Evolutionary conservation across 2,113 vertebrate genomes (phyloP), one percentile per base, ranked within the genome.

Genomic region (Ploceus nigricollis): DNA sequence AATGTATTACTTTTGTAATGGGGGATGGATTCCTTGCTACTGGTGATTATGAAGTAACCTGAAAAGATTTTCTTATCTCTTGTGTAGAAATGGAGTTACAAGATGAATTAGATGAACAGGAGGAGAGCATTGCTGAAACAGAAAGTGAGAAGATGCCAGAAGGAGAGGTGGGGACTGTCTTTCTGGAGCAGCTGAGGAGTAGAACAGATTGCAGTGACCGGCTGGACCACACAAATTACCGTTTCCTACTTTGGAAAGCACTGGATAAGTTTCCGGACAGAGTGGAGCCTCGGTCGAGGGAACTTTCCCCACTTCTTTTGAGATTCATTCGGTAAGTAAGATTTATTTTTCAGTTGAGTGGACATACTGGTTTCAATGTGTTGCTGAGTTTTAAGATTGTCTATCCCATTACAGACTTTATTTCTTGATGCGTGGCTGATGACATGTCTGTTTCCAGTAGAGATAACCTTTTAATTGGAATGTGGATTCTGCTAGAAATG

Each of bases 301-400:
- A 99, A 37, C 99, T 99, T 81, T 99, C 98, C 11, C 99, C 99
- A 0, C 98, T 99, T 91, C 98, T 99, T 81, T 97, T 99, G 82
- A 97, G 99, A 66, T 99, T 99, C 94, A 98, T 99, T 97, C 98
- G 98, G 99, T 99, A 21, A 68, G 39, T 99, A 22, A 69, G 35
- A 31, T 64, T 56, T 48, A 33, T 54, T 83, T 93, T 89, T 90
- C 35, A 31, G 2, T 14, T 63, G 66, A 66, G 54, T 75, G 44
- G 39, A 58, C 39, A 27, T 35, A 18, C 64, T 25, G 33, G 37
- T 94, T 91, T 71, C 25, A 45, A 0, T 40, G 56, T 82, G 18
- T 23, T 87, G 42, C 63, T 93, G 48, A 82, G 19, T 51, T 73
- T 82, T 78, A 69, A 79, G 44, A 28, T 31, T 76, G 21, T 14